Evolutionary conservation across 2,888 invertebrate species (phyloP), one percentile per base, ranked within the genome.

Genomic region (Sesia bembeciformis): DNA sequence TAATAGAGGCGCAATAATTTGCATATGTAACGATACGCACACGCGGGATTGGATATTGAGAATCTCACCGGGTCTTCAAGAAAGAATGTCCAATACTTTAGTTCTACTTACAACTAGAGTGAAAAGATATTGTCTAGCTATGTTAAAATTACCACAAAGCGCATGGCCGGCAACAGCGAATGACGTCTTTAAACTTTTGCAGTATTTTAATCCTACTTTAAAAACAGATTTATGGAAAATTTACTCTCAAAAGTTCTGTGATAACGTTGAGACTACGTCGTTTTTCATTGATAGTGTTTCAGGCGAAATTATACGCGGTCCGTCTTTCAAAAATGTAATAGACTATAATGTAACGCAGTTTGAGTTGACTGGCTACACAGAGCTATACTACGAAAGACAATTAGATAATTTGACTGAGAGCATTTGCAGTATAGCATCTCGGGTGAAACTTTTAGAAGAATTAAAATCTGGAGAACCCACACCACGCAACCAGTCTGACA

Each of bases 281-380:
- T 84, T 88, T 56, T 54, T 85, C 1, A 78, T 87, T 3, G 87
- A 88, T 54, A 64, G 81, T 38, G 72, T 84, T 0, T 88, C 88
- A 0, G 82, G 81, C 0, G 87, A 88, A 64, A 77, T 86, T 0
- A 79, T 88, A 49, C 70, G 88, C 0, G 86, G 87, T 0, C 78
- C 78, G 0, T 62, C 73, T 0, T 87, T 87, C 54, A 85, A 84
- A 63, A 88, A 88, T 58, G 72, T 86, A 0, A 81, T 88, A 41
- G 86, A 88, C 60, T 87, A 87, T 52, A 67, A 68, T 5, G 81
- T 81, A 57, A 87, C 86, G 72, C 84, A 86, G 7, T 87, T 88
- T 58, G 86, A 87, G 57, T 46, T 87, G n/a, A 78, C 74, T 5
- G 86, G 83, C 0, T 84, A 77, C 50, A 79, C 76, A 0, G 86